These are phyloP conservation scores for Adelognathus sp. DNA, from an alignment of 2,888 invertebrate species.

Conservation along the genomic window DNA sequence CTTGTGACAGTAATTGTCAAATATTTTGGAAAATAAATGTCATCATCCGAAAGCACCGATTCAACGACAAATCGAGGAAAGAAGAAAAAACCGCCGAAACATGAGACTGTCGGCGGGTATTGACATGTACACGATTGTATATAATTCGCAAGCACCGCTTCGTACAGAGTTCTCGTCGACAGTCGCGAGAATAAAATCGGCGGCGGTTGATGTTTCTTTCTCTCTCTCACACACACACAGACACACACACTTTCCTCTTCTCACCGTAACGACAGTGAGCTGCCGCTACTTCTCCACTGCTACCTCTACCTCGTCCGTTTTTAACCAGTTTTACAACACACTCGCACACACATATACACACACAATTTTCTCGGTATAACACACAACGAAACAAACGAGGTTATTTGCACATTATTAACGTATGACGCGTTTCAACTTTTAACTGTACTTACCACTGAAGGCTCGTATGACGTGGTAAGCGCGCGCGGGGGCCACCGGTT, in stretches of 20 bases:
- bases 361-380: conserved; percentile 9
- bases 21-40: too few species aligned
- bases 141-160: too few species aligned
- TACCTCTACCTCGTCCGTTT: not conserved
- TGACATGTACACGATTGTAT: not conserved
- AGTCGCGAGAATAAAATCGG: too few species aligned
- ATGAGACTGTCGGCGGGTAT: too few species aligned
- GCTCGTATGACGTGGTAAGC: conserved; percentile 82
- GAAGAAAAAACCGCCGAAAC: too few species aligned
- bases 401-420: not conserved
- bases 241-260: not conserved
- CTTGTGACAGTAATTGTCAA: too few species aligned
- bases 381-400: conserved; percentile 2
- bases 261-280: not conserved
- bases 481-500: conserved; percentile 71
- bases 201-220: too few species aligned
- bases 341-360: conserved; percentile 2
- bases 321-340: conserved; percentile 2
- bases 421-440: not conserved
- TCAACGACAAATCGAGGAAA: too few species aligned
- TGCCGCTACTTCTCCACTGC: not conserved
- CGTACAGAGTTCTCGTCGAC: too few species aligned
- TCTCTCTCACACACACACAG: not conserved
- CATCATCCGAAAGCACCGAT: too few species aligned
- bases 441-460: conserved; percentile 89